Conservation (phyloP, 2,113 vertebrate species). For the Chrysochloris asiatica region DNA sequence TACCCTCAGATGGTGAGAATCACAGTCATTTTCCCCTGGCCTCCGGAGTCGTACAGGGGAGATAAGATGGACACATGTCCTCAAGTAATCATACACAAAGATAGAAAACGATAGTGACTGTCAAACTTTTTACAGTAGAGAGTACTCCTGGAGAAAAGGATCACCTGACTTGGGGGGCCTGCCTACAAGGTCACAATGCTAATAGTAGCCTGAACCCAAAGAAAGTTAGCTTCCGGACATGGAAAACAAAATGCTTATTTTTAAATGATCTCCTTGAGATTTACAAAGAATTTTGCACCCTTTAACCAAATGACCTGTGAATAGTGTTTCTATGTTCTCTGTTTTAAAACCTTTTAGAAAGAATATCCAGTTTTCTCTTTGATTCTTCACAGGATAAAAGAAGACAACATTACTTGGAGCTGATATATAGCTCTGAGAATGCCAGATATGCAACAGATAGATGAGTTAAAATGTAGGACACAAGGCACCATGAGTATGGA, state of each 20-base stretch:
- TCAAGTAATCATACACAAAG: background rate
- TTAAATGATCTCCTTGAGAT: conserved; percentile 10
- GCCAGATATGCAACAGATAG: background rate
- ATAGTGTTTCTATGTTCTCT: background rate
- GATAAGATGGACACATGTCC: conserved; percentile 7
- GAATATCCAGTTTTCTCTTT: background rate
- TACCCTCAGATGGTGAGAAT: background rate
- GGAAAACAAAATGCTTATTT: background rate
- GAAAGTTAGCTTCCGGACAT: background rate
- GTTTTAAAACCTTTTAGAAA: conserved; percentile 7
- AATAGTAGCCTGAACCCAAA: background rate
- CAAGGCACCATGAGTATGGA: conserved; percentile 51
- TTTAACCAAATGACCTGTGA: background rate
- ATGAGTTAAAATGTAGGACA: conserved; percentile 36
- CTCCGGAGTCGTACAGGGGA: background rate
- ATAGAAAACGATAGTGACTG: conserved; percentile 36
- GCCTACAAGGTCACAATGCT: background rate
- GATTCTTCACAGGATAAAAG: background rate
- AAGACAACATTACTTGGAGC: background rate
- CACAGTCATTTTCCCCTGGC: conserved; percentile 20
- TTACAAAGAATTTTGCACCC: background rate
- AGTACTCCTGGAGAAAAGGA: background rate
- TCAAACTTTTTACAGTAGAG: background rate
- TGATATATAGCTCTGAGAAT: conserved; percentile 54
- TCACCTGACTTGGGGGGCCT: background rate